Base-by-base conservation (phyloP, 2,888 invertebrate species). In the Schrankia costaestrigalis region DNA sequence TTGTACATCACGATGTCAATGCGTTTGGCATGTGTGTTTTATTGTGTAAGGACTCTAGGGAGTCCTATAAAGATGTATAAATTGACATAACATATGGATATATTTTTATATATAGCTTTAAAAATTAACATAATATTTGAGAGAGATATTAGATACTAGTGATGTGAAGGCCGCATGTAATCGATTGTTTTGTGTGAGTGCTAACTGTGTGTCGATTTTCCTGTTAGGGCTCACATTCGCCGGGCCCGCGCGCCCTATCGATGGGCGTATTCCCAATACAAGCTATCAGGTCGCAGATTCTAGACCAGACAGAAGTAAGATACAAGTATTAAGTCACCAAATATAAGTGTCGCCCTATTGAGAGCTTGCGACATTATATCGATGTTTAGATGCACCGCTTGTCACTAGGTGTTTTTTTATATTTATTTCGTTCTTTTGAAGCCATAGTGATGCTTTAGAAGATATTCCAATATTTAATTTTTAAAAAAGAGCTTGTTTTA, bases 201-300 rank as follows among this genome's bases (percentile, higher is more conserved):
- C 91, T 86, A 89, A 89, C 89, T 73, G 85, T 85, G 79, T 85
- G 77, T 71, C 81, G 89, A 83, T 82, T 86, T 84, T 82, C 80
- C 78, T 71, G 78, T 77, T 89, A 96, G 96, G 96, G 96, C 89
- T 93, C 95, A 76, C 95, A 95, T 89, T 96, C 96, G 86, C 96
- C 96, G 82, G 95, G 95, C 89, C 95, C 95, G 84, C 93, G 96
- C 83, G 93, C 94, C 80, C 92, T 95, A 69, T 94, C 95, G 69
- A 94, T 95, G 94, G 96, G 96, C 74, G 92, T 94, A 80, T 96
- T 93, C 89, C 96, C 95, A 79, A 94, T 95, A 84, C 94, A 95
- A 90, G 92, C 93, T 89, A 90, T 96, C 90, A 93, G 93, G 89
- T 96, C 96, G 82, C 92, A 92, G 90, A 94, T 96, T 85, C 92